Evolutionary conservation across 1,140 invertebrate genomes (phyloP).

Genomic region (Drosophila pallidifrons): DNA sequence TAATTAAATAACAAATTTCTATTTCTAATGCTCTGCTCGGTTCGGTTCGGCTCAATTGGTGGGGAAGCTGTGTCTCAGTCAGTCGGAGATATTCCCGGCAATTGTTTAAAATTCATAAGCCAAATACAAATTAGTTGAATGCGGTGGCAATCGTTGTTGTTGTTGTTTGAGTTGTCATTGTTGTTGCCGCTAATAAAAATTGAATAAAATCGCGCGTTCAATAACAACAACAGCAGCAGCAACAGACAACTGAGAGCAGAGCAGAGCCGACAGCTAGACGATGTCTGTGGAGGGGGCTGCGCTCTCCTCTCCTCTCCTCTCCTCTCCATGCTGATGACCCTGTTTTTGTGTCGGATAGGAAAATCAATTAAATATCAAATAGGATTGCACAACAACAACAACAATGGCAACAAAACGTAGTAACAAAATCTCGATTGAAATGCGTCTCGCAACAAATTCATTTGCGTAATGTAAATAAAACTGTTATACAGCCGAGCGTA

Average conservation of each 20-base stretch:
- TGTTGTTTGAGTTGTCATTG: constrained; percentile 28
- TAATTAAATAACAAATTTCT: constrained; percentile 7
- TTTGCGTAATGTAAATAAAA: constrained; percentile 61
- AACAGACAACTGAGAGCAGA: background rate
- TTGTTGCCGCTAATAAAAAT: constrained; percentile 69
- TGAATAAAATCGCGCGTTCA: constrained; percentile 81
- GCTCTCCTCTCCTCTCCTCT: constrained; percentile 2
- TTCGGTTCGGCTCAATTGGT: background rate
- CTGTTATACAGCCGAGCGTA: constrained; percentile 53
- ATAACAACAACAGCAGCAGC: constrained; percentile 67
- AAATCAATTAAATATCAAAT: constrained; percentile 62
- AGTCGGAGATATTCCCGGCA: background rate
- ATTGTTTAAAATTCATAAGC: constrained; percentile 24
- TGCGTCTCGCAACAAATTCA: constrained; percentile 50
- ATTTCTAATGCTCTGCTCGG: constrained; percentile 1
- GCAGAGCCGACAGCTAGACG: background rate
- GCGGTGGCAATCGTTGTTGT: constrained; percentile 16
- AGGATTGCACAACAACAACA: constrained; percentile 38
- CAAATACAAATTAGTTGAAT: constrained; percentile 37
- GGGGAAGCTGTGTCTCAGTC: too few species aligned
- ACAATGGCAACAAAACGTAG: constrained; percentile 10
- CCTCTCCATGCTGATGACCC: constrained; percentile 48
- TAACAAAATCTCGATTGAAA: constrained; percentile 56
- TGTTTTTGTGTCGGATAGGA: constrained; percentile 56
- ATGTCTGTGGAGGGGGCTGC: constrained; percentile 6